Conservation (phyloP, 2,113 vertebrate species). For the Mirounga angustirostris region DNA sequence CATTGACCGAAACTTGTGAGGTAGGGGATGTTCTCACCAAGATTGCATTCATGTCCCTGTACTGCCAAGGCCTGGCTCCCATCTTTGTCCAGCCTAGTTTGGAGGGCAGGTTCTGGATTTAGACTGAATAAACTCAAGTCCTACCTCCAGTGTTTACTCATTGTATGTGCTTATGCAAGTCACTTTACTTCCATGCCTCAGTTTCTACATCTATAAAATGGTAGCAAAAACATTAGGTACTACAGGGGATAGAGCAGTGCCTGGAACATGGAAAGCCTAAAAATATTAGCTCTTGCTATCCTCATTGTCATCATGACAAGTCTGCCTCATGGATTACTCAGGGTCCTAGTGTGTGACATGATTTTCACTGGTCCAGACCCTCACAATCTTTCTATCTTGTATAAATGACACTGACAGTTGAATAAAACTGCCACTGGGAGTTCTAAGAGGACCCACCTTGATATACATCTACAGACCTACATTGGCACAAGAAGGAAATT, state of each 20-base stretch:
- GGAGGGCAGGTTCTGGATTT: not conserved
- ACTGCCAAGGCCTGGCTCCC: not conserved
- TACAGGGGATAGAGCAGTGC: not conserved
- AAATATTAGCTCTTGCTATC: not conserved
- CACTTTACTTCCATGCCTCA: not conserved
- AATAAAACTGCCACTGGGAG: not conserved
- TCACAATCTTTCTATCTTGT: not conserved
- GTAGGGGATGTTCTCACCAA: not conserved
- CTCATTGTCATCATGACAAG: not conserved
- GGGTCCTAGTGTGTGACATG: not conserved
- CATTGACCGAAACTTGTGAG: not conserved
- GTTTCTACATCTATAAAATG: not conserved
- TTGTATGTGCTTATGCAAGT: not conserved
- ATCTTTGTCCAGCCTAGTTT: not conserved
- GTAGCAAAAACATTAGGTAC: not conserved
- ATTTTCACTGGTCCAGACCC: not conserved
- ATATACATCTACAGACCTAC: not conserved
- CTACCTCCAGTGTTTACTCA: not conserved
- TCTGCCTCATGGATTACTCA: not conserved
- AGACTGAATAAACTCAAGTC: not conserved
- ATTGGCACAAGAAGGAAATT: not conserved
- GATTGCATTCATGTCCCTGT: not conserved
- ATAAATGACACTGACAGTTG: not conserved
- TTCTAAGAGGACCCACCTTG: not conserved
- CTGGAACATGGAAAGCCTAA: not conserved